phyloP scores from a whole-genome alignment of 2,797 vertebrate species.

The Setipinna tenuifilis region DNA sequence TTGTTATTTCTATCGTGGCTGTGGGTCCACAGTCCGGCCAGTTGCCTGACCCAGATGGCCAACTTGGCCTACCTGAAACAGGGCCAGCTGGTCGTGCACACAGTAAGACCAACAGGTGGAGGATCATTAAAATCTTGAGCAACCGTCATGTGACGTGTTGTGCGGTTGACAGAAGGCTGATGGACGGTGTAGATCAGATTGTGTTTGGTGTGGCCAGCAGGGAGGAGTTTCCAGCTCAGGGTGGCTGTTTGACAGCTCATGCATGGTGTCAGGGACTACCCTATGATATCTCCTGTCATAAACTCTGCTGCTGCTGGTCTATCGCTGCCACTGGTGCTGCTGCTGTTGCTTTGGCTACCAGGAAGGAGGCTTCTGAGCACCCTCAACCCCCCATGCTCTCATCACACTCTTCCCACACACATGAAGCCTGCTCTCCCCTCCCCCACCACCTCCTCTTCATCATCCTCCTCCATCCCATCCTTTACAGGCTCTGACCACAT shows the following conservation, averaged over 20 bases:
- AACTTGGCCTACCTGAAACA: not conserved
- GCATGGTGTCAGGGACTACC: not conserved
- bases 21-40: not conserved
- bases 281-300: not conserved
- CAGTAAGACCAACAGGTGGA: not conserved
- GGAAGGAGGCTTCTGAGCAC: not conserved
- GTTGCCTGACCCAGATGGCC: not conserved
- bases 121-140: not conserved
- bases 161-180: not conserved
- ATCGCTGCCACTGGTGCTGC: not conserved
- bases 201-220: not conserved
- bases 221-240: not conserved
- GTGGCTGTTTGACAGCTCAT: not conserved
- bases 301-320: not conserved
- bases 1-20: not conserved
- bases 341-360: not conserved
- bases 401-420: constrained; percentile 39
- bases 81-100: not conserved
- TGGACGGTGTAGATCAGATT: not conserved
- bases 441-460: not conserved
- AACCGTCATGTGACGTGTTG: not conserved
- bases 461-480: not conserved
- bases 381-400: not conserved
- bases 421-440: constrained; percentile 26
- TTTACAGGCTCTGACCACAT: not conserved